Evolutionary conservation across 2,113 vertebrate species (phyloP).

Genomic region (Gorsachius goisagi): DNA sequence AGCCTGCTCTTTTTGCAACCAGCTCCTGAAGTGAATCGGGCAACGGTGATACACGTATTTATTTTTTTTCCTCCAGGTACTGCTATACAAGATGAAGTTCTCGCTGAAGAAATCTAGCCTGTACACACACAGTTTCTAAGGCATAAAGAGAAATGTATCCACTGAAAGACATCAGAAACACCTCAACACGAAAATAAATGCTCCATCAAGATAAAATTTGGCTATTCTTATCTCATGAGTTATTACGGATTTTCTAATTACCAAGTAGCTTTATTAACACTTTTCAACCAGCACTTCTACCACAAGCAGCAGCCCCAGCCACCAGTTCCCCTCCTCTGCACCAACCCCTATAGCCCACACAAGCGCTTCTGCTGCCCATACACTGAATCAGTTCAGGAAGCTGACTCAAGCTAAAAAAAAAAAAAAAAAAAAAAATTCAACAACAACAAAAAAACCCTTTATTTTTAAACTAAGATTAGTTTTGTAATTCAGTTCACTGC

Average conservation of each 20-base stretch:
- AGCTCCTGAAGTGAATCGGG: neutral
- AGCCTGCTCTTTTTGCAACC: neutral
- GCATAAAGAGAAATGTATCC: neutral
- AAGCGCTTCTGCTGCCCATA: neutral
- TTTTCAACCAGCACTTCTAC: neutral
- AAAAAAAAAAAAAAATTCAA: neutral
- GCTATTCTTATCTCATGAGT: neutral
- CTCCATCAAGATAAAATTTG: neutral
- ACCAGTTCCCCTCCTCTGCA: neutral
- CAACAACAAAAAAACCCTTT: neutral
- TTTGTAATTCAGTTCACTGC: neutral
- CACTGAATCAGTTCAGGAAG: neutral
- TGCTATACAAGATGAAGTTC: neutral
- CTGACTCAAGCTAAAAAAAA: neutral
- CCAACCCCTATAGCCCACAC: neutral
- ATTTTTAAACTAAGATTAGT: neutral
- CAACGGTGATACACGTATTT: neutral
- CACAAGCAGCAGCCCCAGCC: neutral
- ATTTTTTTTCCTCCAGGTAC: too few species aligned
- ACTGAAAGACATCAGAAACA: neutral
- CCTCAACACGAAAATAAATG: neutral
- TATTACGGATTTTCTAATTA: neutral
- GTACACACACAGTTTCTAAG: rapidly evolving
- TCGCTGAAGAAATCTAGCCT: neutral
- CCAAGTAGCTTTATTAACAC: neutral